Percentiles rank a stretch among this genome's conserved stretches.
Evolutionary conservation across 92 coral and sea anemone genomes (phyloP).

Genomic region (Montipora capitata): DNA sequence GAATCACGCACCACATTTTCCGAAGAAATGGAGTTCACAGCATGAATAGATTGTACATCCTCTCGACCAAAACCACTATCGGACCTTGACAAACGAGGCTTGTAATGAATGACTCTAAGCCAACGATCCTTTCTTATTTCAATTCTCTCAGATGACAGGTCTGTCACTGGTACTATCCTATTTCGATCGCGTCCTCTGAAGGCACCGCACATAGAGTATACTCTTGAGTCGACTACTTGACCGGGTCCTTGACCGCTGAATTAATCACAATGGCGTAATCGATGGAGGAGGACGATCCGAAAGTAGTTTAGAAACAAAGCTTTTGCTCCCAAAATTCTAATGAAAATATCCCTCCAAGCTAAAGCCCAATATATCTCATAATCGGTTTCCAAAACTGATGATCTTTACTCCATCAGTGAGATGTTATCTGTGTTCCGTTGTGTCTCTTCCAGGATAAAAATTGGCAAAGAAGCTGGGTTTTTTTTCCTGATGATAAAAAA

Average conservation of each 20-base stretch:
- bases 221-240: not conserved
- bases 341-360: too few species aligned
- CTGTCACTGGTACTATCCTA: conserved; percentile 79
- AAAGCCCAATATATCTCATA: too few species aligned
- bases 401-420: too few species aligned
- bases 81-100: conserved; percentile 60
- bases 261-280: not conserved
- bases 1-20: conserved; percentile 27
- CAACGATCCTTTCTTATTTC: conserved; percentile 88
- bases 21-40: conserved; percentile 27
- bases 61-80: conserved; percentile 43
- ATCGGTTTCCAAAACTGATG: too few species aligned
- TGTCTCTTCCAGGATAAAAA: too few species aligned
- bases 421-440: too few species aligned
- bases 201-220: conserved; percentile 69
- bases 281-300: too few species aligned
- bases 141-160: conserved; percentile 71
- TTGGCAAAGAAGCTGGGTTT: too few species aligned
- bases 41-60: conserved; percentile 1
- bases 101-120: conserved; percentile 80
- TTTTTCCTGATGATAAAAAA: too few species aligned
- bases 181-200: conserved; percentile 57
- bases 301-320: too few species aligned
- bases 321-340: too few species aligned
- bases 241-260: not conserved